These are phyloP conservation scores for Brassicogethes aeneus DNA, from an alignment of 2,888 invertebrate species.

Conservation along the genomic window DNA sequence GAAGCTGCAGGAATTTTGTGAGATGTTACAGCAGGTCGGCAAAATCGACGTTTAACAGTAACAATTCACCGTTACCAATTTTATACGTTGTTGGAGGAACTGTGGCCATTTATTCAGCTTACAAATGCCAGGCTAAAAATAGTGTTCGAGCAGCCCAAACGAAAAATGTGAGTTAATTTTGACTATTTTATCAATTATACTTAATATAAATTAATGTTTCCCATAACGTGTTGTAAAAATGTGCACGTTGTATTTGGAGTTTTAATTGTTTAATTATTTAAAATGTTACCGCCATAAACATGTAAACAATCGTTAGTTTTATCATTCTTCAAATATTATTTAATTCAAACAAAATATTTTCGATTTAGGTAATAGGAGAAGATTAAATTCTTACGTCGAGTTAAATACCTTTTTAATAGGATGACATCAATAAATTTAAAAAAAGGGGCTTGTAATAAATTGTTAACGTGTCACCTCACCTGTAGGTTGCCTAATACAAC, in stretches of 20 bases:
- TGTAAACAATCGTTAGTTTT: too few species aligned
- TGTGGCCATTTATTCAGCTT: slow-evolving; percentile 39
- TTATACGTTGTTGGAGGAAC: slow-evolving; percentile 38
- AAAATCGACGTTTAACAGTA: slow-evolving; percentile 1
- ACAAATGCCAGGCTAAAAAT: slow-evolving; percentile 37
- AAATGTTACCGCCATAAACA: too few species aligned
- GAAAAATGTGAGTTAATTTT: slow-evolving; percentile 40
- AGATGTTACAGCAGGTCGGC: slow-evolving; percentile 1
- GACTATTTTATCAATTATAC: slow-evolving; percentile 3
- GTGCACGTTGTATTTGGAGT: neutral
- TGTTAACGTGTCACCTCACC: too few species aligned
- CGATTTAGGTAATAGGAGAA: too few species aligned
- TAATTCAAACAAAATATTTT: too few species aligned
- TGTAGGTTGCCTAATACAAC: too few species aligned
- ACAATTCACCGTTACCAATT: slow-evolving; percentile 14
- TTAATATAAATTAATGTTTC: neutral
- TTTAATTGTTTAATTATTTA: too few species aligned
- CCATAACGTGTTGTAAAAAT: neutral
- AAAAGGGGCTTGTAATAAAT: too few species aligned
- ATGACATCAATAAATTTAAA: too few species aligned
- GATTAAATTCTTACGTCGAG: too few species aligned
- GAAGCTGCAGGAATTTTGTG: neutral
- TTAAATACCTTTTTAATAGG: too few species aligned
- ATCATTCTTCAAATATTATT: too few species aligned
- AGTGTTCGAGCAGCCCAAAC: slow-evolving; percentile 46